Percentiles rank a stretch among this genome's conserved stretches.
These are phyloP conservation scores for Darevskia nairensis DNA, from an alignment of 2,797 vertebrate genomes.

Conservation along the genomic window DNA sequence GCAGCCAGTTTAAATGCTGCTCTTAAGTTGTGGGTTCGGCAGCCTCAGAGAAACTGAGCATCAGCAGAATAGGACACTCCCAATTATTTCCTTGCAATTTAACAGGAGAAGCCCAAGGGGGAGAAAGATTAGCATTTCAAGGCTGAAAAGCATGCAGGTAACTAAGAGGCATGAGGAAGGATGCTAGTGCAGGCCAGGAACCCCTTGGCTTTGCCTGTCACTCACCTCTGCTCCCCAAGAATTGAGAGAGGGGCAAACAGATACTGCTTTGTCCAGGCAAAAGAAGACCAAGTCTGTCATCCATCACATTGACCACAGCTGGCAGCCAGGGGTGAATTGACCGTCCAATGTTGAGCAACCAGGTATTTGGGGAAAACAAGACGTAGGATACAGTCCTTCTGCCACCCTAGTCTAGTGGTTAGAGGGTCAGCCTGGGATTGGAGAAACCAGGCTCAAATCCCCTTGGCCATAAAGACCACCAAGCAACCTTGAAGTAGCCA, in stretches of 20 bases:
- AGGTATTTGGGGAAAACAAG: background rate
- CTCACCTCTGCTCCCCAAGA: background rate
- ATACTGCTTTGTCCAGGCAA: background rate
- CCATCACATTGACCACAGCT: background rate
- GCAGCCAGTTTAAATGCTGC: conserved; percentile 66
- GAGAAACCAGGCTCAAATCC: background rate
- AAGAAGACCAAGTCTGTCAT: background rate
- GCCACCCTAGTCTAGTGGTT: background rate
- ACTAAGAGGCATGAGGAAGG: background rate
- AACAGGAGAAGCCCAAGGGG: conserved; percentile 59
- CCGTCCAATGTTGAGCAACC: background rate
- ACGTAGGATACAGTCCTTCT: background rate
- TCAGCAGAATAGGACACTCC: conserved; percentile 56
- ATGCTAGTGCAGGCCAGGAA: no score
- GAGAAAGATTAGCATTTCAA: conserved; percentile 38
- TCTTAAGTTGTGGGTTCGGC: conserved; percentile 51
- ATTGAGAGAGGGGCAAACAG: background rate
- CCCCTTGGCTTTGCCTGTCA: background rate
- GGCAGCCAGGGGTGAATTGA: background rate
- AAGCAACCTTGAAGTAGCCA: background rate
- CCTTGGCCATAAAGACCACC: background rate
- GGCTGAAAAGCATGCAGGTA: background rate
- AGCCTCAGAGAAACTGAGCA: conserved; percentile 52
- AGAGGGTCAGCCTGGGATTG: background rate
- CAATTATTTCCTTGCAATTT: conserved; percentile 56